phyloP scores from a whole-genome alignment of 1,140 invertebrate genomes.

The Melipona quadrifasciata region DNA sequence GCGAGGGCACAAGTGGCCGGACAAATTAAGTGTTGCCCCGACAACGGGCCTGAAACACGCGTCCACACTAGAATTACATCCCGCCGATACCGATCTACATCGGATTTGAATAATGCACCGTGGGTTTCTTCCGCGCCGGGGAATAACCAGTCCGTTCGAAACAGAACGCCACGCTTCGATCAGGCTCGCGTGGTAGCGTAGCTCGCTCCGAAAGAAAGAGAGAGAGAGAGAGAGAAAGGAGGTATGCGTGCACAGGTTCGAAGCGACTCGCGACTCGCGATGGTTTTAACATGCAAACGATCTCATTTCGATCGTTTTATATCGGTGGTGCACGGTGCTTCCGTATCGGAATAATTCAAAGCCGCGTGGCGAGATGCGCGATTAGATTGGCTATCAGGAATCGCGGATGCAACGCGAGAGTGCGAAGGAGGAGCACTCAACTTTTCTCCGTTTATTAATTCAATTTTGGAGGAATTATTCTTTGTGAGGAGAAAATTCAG shows the following conservation, averaged over 20 bases:
- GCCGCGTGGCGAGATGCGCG: no score
- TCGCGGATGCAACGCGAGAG: no score
- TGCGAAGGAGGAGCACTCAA: no score
- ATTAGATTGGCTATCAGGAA: no score
- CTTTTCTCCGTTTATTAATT: no score
- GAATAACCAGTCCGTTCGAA: constrained; percentile 44
- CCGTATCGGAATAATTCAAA: not conserved
- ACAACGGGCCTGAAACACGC: constrained; percentile 69
- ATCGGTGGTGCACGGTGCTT: not conserved
- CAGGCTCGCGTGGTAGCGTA: not conserved
- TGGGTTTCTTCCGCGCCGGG: constrained; percentile 23
- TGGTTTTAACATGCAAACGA: not conserved
- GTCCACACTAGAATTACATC: constrained; percentile 73
- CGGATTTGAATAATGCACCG: constrained; percentile 72
- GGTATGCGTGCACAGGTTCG: not conserved
- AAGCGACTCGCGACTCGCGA: not conserved
- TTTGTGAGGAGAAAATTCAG: no score
- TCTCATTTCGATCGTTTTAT: constrained; percentile 41
- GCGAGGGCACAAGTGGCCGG: constrained; percentile 33
- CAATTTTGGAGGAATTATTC: no score
- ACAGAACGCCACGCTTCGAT: not conserved
- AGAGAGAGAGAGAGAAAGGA: not conserved
- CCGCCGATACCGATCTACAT: constrained; percentile 71
- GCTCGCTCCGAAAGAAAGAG: not conserved
- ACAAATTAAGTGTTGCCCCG: constrained; percentile 73